A percentile compares a stretch with the other conserved stretches of the same genome.
Evolutionary conservation across 2,113 vertebrate species (phyloP).

Genomic region (Eira barbara): DNA sequence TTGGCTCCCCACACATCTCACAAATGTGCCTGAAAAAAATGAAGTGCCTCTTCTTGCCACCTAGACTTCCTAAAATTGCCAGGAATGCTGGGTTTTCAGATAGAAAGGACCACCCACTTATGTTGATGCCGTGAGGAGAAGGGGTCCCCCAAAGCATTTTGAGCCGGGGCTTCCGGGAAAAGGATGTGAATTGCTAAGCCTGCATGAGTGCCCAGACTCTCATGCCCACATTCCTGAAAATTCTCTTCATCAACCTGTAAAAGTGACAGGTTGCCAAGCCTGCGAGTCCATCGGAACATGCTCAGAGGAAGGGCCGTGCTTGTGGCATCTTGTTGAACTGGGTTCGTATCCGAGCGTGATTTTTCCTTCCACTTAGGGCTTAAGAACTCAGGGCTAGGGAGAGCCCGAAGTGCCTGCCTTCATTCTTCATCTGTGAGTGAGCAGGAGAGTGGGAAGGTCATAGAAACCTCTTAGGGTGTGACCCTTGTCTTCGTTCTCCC

Average conservation of each 20-base stretch:
- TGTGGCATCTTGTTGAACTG: neutral
- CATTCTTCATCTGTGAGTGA: neutral
- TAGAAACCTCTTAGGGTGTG: accelerated
- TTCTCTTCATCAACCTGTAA: neutral
- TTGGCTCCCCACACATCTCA: slow-evolving; percentile 26
- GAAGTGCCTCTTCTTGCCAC: neutral
- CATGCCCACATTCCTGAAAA: neutral
- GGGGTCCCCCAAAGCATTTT: neutral
- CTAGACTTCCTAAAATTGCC: neutral
- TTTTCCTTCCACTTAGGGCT: neutral
- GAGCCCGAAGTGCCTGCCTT: accelerated
- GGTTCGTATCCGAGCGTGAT: neutral
- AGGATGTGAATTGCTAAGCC: accelerated
- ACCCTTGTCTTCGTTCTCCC: neutral
- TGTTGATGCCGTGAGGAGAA: neutral
- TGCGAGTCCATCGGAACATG: neutral
- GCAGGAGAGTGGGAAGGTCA: accelerated
- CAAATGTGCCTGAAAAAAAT: neutral
- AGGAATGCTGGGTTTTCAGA: neutral
- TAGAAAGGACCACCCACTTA: accelerated
- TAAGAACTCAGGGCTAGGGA: neutral
- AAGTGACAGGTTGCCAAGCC: neutral
- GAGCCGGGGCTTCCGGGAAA: neutral
- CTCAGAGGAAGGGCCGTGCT: neutral
- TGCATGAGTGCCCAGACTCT: accelerated